A percentile compares a stretch with the other conserved stretches of the same genome.
These are phyloP conservation scores for Isaurus tuberculatus DNA, from an alignment of 92 coral and sea anemone genomes.

Conservation along the genomic window DNA sequence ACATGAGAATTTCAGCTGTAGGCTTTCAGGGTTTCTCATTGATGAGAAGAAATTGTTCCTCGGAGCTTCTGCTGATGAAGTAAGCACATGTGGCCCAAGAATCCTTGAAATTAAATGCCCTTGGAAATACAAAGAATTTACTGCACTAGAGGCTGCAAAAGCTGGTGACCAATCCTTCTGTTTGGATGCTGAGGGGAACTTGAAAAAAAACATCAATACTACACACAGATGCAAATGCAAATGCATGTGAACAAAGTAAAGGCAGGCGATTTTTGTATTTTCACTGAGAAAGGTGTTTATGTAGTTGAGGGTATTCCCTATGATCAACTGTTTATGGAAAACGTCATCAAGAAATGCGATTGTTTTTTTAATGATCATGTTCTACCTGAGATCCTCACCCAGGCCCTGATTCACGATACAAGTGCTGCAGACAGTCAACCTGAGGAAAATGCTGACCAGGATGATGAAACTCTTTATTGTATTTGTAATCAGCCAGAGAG, in stretches of 20 bases:
- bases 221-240: constrained; percentile 67
- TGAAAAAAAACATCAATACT: constrained; percentile 49
- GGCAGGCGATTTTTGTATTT: constrained; percentile 25
- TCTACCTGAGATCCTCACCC: constrained; percentile 56
- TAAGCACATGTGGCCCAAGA: constrained; percentile 40
- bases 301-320: constrained; percentile 30
- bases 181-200: constrained; percentile 42
- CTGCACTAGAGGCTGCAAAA: constrained; percentile 32
- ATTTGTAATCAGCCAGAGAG: constrained; percentile 62
- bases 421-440: constrained; percentile 22
- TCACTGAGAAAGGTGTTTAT: neutral
- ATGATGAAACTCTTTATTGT: constrained; percentile 50
- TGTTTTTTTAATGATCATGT: constrained; percentile 28
- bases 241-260: constrained; percentile 49
- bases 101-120: constrained; percentile 22
- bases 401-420: neutral
- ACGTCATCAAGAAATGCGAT: constrained; percentile 4
- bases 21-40: too few relatives aligned
- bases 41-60: too few relatives aligned
- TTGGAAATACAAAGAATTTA: constrained; percentile 34
- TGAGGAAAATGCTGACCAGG: constrained; percentile 18
- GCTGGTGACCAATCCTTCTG: constrained; percentile 50
- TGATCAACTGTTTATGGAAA: constrained; percentile 26
- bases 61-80: too few relatives aligned
- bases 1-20: too few relatives aligned